Evolutionary conservation across 2,888 invertebrate species (phyloP).

Genomic region (Hemaris fuciformis): DNA sequence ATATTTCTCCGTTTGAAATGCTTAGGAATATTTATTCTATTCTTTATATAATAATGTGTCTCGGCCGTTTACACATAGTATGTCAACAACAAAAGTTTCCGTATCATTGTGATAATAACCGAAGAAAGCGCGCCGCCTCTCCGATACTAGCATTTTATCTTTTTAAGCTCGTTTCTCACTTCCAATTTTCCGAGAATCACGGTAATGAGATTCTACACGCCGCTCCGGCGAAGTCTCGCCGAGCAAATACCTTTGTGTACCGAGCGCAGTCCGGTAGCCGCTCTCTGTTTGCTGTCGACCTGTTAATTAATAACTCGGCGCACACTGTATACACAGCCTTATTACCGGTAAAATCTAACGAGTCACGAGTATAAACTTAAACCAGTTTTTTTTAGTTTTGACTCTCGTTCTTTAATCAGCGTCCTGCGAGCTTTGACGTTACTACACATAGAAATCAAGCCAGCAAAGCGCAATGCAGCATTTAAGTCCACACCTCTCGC

Average conservation of each 20-base stretch:
- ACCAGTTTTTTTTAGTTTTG: conserved; percentile 63
- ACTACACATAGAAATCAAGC: conserved; percentile 40
- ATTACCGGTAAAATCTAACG: conserved; percentile 81
- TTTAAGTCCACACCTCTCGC: conserved; percentile 69
- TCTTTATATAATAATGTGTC: conserved; percentile 11
- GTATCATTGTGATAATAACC: conserved; percentile 16
- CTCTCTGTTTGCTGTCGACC: conserved; percentile 79
- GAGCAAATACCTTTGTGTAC: conserved; percentile 71
- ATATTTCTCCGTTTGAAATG: background rate
- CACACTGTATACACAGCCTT: conserved; percentile 78
- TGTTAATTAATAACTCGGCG: conserved; percentile 81
- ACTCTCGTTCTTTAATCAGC: conserved; percentile 68
- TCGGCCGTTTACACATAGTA: background rate
- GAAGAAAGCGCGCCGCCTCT: conserved; percentile 14
- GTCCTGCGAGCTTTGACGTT: conserved; percentile 17
- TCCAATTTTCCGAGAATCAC: conserved; percentile 73
- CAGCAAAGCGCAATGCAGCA: conserved; percentile 60
- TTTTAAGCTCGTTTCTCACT: conserved; percentile 76
- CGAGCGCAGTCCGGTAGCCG: conserved; percentile 76
- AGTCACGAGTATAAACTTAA: conserved; percentile 75
- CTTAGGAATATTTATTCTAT: background rate
- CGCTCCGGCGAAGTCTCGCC: conserved; percentile 63
- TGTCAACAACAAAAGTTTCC: conserved; percentile 9
- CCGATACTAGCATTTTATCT: conserved; percentile 56
- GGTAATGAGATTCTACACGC: conserved; percentile 77